These are phyloP conservation scores for Tachina fera DNA, from an alignment of 2,888 invertebrate genomes.

Conservation along the genomic window DNA sequence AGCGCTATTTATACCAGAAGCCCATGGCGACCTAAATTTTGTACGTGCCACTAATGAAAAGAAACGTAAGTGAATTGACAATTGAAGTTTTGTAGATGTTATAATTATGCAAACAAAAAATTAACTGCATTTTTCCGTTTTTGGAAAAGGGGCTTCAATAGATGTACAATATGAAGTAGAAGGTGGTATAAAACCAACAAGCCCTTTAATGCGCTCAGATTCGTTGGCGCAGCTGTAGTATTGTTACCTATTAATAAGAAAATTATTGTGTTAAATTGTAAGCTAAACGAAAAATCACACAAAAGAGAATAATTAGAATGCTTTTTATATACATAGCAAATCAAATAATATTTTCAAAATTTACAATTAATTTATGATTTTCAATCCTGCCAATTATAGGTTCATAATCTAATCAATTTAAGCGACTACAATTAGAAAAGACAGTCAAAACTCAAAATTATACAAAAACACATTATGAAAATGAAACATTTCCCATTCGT, in stretches of 20 bases:
- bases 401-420: conserved; percentile 38
- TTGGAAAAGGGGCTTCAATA: conserved; percentile 85
- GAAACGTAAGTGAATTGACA: conserved; percentile 84
- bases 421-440: conserved; percentile 18
- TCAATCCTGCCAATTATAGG: conserved; percentile 49
- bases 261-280: conserved; percentile 70
- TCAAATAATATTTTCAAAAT: conserved; percentile 49
- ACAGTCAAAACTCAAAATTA: conserved; percentile 14
- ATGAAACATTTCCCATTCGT: not conserved
- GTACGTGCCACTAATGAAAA: conserved; percentile 84
- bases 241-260: conserved; percentile 70
- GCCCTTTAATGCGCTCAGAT: conserved; percentile 90
- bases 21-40: conserved; percentile 82
- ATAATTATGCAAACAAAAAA: conserved; percentile 33
- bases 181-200: conserved; percentile 88
- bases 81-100: not conserved
- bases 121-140: conserved; percentile 48
- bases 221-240: conserved; percentile 89
- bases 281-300: conserved; percentile 61
- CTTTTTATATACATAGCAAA: conserved; percentile 59
- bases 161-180: conserved; percentile 93
- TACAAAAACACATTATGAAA: not conserved
- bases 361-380: conserved; percentile 45
- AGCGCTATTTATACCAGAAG: conserved; percentile 92
- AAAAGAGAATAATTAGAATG: conserved; percentile 62